Base-by-base conservation (phyloP, 1,140 invertebrate species). In the Zaprionus kolodkinae region DNA sequence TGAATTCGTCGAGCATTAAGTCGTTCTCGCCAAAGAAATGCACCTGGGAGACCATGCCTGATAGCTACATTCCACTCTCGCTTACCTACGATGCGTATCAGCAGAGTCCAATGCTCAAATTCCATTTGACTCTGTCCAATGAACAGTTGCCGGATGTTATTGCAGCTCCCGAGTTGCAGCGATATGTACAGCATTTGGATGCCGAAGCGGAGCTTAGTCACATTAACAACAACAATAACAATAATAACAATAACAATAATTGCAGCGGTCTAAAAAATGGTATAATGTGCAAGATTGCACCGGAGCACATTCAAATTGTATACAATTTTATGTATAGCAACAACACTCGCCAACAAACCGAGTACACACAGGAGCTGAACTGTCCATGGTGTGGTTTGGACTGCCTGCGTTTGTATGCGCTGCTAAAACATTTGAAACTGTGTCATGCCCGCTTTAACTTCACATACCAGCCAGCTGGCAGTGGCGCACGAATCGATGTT, bases 321-420 rank as follows among this genome's bases (percentile, higher is more conserved):
- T 99, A 99, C 93, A 97, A 99, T 93, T 99, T 99, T 93, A 95
- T 98, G 69, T 99, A 98, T 91, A 98, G 98, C 92, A 98, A 98
- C 92, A 98, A 98, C 92, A 97, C 96, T 38, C 94, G 97, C 33
- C 98, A 99, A 92, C 97, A 98, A 93, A 99, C 98, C 1, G 98
- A 99, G 93, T 97, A 97, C 21, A 96, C 97, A 43, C 96, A 97
- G 83, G 97, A 99, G 93, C 94, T 98, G 12, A 95, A 96, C 79
- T 99, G 98, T 93, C 98, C 98, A 2, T 99, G 98, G 98, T 99
- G 98, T 91, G 97, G 96, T 1, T 93, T 99, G 7, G 97, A 99
- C 91, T 99, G 98, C 89, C 95, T 96, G 27, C 95, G 95, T 57
- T 93, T 99, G 1, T 98, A 98, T 93, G 96, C 97, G 0, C 93